Evolutionary conservation across 2,888 invertebrate genomes (phyloP).

Genomic region (Cantharis flavilabris): DNA sequence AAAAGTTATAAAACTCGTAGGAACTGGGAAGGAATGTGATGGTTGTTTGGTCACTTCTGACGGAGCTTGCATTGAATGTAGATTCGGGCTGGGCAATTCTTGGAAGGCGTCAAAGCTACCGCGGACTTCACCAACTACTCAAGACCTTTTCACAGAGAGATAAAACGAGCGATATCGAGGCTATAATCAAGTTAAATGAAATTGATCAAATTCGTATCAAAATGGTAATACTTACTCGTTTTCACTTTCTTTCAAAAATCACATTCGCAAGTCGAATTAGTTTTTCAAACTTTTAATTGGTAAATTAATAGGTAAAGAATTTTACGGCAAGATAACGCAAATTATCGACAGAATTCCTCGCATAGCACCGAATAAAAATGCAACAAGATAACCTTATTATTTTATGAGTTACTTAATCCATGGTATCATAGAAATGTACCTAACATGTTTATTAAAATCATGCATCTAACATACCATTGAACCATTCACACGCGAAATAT

Average conservation of each 20-base stretch:
- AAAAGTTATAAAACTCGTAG: slow-evolving; percentile 22
- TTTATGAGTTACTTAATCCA: not conserved
- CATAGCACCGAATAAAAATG: not conserved
- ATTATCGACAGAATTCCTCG: not conserved
- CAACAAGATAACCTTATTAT: not conserved
- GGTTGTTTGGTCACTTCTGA: slow-evolving; percentile 36
- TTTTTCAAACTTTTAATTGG: not conserved
- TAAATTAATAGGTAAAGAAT: not conserved
- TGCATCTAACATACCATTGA: not conserved
- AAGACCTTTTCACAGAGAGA: slow-evolving; percentile 25
- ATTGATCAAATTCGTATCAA: slow-evolving; percentile 6
- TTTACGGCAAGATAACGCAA: not conserved
- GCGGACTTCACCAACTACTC: slow-evolving; percentile 36
- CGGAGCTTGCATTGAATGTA: slow-evolving; percentile 45
- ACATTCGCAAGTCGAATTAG: not conserved
- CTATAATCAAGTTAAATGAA: slow-evolving; percentile 22
- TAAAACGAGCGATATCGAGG: slow-evolving; percentile 18
- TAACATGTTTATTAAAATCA: not conserved
- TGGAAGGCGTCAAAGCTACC: slow-evolving; percentile 52
- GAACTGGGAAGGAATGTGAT: slow-evolving; percentile 36
- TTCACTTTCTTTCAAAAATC: not conserved
- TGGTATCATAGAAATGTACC: not conserved
- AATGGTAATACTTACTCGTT: not conserved
- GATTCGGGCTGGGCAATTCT: slow-evolving; percentile 48
- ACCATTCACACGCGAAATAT: not conserved